Conservation (phyloP, 2,113 vertebrate genomes). For the Nymphicus hollandicus region DNA sequence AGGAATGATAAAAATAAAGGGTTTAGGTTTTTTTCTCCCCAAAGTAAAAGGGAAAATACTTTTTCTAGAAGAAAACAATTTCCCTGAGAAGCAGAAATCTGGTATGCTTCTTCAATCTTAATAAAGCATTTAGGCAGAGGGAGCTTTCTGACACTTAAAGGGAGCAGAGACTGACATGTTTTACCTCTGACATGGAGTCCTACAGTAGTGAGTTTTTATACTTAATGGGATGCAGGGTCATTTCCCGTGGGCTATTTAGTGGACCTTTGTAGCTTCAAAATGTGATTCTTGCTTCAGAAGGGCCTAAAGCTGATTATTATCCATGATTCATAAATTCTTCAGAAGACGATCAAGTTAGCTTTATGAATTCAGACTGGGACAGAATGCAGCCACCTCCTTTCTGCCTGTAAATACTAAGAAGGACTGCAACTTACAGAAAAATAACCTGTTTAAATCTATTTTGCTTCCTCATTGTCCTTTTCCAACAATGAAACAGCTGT, state of each 20-base stretch:
- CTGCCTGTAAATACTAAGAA: slow-evolving; percentile 30
- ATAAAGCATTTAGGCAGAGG: slow-evolving; percentile 44
- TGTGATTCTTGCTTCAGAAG: slow-evolving; percentile 82
- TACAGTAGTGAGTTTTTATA: slow-evolving; percentile 49
- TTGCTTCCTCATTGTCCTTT: background rate
- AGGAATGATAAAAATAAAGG: background rate
- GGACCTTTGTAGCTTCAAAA: slow-evolving; percentile 84
- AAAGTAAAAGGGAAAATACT: slow-evolving; percentile 39
- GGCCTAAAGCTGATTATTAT: slow-evolving; percentile 88
- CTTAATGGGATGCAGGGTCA: slow-evolving; percentile 82
- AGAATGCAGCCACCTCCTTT: slow-evolving; percentile 60
- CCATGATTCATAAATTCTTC: slow-evolving; percentile 88
- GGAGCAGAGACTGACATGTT: slow-evolving; percentile 54
- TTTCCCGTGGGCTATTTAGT: slow-evolving; percentile 86
- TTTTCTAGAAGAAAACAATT: slow-evolving; percentile 22
- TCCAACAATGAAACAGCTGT: background rate
- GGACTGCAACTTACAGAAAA: background rate
- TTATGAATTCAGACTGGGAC: slow-evolving; percentile 78
- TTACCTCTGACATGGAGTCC: slow-evolving; percentile 67
- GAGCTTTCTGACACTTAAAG: slow-evolving; percentile 64
- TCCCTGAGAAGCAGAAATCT: slow-evolving; percentile 28
- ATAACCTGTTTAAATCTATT: background rate
- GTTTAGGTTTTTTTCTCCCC: background rate
- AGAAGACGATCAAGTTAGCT: slow-evolving; percentile 78
- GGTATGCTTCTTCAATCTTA: slow-evolving; percentile 47